Evolutionary conservation across 2,797 vertebrate species (phyloP).

Genomic region (Cyclopterus lumpus): DNA sequence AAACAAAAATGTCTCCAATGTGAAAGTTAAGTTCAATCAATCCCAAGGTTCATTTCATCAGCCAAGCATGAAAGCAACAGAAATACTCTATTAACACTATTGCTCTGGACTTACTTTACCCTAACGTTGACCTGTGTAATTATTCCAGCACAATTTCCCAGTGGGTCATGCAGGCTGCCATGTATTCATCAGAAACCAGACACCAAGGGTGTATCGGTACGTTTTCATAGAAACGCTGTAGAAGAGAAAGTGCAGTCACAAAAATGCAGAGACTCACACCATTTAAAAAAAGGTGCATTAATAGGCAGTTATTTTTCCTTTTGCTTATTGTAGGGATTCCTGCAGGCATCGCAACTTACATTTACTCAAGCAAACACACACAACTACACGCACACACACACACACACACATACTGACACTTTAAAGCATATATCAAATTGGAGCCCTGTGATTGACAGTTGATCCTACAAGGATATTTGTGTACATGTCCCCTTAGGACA

Average conservation of each 20-base stretch:
- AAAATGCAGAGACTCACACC: conserved; percentile 10
- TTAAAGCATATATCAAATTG: conserved; percentile 21
- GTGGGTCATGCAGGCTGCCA: neutral
- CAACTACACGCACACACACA: conserved; percentile 3
- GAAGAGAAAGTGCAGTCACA: conserved; percentile 1
- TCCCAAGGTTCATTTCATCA: neutral
- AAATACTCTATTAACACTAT: neutral
- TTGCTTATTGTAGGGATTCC: conserved; percentile 29
- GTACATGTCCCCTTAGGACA: conserved; percentile 43
- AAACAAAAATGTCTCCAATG: conserved; percentile 11
- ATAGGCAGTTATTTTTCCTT: conserved; percentile 29
- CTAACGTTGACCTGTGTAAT: neutral
- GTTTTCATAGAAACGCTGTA: conserved; percentile 8
- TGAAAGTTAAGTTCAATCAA: conserved; percentile 16
- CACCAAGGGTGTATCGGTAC: neutral
- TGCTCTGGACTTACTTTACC: neutral
- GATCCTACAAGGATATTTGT: conserved; percentile 45
- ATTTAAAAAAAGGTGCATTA: conserved; percentile 26
- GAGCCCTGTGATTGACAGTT: conserved; percentile 57
- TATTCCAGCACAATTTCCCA: conserved; percentile 1
- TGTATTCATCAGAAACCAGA: neutral
- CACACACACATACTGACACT: neutral
- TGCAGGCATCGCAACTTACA: conserved; percentile 34
- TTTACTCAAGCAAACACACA: conserved; percentile 27
- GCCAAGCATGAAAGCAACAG: neutral